Evolutionary conservation across 1,140 invertebrate genomes (phyloP).

Genomic region (Brachionus plicatilis): DNA sequence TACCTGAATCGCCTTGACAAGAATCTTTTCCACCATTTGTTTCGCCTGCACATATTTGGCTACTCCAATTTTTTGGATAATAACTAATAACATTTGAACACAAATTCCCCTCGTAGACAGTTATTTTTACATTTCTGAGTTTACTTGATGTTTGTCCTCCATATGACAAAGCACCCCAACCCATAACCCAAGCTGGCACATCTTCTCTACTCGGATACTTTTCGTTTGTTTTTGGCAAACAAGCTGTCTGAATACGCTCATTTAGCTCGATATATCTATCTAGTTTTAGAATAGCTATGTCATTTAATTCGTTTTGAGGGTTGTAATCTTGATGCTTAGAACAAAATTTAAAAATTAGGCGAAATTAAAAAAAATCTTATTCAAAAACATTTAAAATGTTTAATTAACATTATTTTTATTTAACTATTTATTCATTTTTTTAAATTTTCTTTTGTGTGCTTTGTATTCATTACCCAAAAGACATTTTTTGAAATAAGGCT

Average conservation of each 20-base stretch:
- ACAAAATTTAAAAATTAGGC: background rate
- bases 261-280: background rate
- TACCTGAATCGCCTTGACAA: slow-evolving; percentile 24
- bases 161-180: background rate
- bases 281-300: slow-evolving; percentile 5
- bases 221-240: background rate
- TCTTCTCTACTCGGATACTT: background rate
- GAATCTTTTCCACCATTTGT: background rate
- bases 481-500: too few relatives aligned
- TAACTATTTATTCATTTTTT: too few relatives aligned
- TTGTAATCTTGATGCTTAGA: background rate
- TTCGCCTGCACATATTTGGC: slow-evolving; percentile 2
- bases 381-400: too few relatives aligned
- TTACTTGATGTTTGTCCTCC: background rate
- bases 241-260: background rate
- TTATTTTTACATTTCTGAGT: background rate
- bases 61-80: background rate
- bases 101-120: background rate
- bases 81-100: background rate
- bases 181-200: background rate
- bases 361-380: too few relatives aligned
- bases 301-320: background rate
- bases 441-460: too few relatives aligned
- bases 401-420: too few relatives aligned
- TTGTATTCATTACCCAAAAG: too few relatives aligned